phyloP scores from a whole-genome alignment of 2,888 invertebrate species.

The Resseliella maxima region DNA sequence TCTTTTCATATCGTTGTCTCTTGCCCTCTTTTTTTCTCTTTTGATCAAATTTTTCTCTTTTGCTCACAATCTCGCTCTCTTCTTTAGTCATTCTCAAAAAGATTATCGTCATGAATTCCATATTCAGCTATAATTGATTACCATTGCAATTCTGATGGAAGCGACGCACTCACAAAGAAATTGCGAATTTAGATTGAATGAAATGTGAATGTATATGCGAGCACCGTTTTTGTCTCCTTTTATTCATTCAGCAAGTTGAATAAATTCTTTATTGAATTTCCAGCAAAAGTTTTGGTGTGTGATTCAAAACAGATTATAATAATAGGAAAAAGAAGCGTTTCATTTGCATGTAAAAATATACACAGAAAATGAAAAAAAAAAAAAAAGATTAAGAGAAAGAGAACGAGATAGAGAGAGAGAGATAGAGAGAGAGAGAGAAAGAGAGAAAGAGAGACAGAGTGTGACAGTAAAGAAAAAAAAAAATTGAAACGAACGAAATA shows the following conservation, averaged over 20 bases:
- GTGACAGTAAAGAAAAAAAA: neutral
- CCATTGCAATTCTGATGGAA: slow-evolving; percentile 8
- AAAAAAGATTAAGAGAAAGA: neutral
- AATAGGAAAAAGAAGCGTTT: slow-evolving; percentile 4
- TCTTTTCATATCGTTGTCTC: too few species aligned
- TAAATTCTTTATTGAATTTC: slow-evolving; percentile 28
- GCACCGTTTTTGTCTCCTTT: neutral
- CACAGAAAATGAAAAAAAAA: neutral
- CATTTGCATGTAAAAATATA: slow-evolving; percentile 49
- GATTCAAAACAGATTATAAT: slow-evolving; percentile 24
- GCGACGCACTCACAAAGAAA: neutral
- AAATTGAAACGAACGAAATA: too few species aligned
- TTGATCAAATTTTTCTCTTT: neutral
- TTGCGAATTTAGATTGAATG: neutral
- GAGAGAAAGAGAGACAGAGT: too few species aligned
- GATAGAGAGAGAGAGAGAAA: too few species aligned
- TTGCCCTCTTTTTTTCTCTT: too few species aligned
- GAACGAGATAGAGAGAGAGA: too few species aligned
- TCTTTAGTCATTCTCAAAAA: slow-evolving; percentile 1
- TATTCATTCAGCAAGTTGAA: neutral
- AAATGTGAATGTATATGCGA: too few species aligned
- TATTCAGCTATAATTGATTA: slow-evolving; percentile 18
- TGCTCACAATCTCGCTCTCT: too few species aligned
- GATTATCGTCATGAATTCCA: neutral
- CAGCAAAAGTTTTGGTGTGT: slow-evolving; percentile 33